Base-by-base conservation (phyloP, 2,797 vertebrate species). In the Lepilemur septentrionalis region DNA sequence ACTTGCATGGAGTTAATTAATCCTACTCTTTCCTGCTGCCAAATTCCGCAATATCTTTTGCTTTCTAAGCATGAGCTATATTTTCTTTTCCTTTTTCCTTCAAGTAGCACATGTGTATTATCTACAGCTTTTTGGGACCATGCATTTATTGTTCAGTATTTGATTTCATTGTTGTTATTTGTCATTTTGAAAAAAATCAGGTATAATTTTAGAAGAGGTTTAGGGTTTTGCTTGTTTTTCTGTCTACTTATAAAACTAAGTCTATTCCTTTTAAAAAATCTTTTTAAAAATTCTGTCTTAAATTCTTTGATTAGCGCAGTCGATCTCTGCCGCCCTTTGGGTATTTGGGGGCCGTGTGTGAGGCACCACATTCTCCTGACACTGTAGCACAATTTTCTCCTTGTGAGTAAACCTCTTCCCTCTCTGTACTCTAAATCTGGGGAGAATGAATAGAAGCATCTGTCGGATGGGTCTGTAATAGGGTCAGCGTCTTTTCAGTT, bases 1-100 rank as follows among this genome's bases (percentile, higher is more conserved):
- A 48, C 61, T 87, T 84, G 35, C 20, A 22, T 55, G 59, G n/a
- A 38, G 30, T 91, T 97, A 95, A 94, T 96, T 70, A 96, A 72
- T 89, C 91, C 55, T 20, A 48, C 11, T 59, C 78, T 80, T 94
- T 48, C 35, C 35, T 93, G 30, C 55, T 92, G 90, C 76, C 67
- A 78, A 84, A 80, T 41, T 81, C 65, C 55, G 94, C 88, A 75
- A 2, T 52, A 63, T 69, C 63, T 48, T 94, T 94, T 93, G 78
- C 90, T 94, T 95, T 59, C 59, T 87, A 86, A 80, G 57, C 7
- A 38, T 5, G 55, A 81, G 32, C 79, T 61, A 7, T 69, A 10
- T 48, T 70, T 93, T 73, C 14, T 28, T n/a, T 35, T 75, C 28
- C 32, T 52, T 95, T 94, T 46, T 55, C 57, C 70, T 93, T 92